Percentiles rank a stretch among this genome's conserved stretches.
phyloP scores from a whole-genome alignment of 2,888 invertebrate species.

The Drosophila paramelanica region DNA sequence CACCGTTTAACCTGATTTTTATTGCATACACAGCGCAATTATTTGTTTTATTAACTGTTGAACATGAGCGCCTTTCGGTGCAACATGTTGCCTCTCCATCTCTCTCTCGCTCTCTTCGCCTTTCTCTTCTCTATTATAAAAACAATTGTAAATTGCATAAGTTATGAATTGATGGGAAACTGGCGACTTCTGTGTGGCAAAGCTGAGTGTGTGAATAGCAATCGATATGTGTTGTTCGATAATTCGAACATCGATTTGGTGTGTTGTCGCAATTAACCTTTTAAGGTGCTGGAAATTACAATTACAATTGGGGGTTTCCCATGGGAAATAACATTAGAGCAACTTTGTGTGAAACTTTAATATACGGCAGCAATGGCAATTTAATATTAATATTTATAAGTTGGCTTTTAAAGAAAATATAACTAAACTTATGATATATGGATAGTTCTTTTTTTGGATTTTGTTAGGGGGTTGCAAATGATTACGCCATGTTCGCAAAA shows the following conservation, averaged over 20 bases:
- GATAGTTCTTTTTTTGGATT: too few relatives aligned
- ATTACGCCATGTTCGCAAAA: too few relatives aligned
- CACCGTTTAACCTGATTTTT: conserved; percentile 79
- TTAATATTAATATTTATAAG: too few relatives aligned
- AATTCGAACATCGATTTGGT: conserved; percentile 25
- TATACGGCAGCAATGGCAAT: too few relatives aligned
- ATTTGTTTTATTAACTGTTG: conserved; percentile 81
- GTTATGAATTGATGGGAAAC: conserved; percentile 73
- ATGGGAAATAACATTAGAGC: conserved; percentile 20
- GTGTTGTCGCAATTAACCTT: conserved; percentile 50
- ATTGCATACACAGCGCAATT: conserved; percentile 75
- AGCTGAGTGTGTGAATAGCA: conserved; percentile 9
- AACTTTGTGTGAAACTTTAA: background rate
- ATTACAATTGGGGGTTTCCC: conserved; percentile 7
- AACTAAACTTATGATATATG: too few relatives aligned
- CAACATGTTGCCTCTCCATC: conserved; percentile 45
- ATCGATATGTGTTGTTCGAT: conserved; percentile 14
- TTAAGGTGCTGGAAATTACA: conserved; percentile 42
- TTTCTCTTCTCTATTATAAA: background rate
- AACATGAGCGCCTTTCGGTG: conserved; percentile 63
- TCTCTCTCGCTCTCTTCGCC: background rate
- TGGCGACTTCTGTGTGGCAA: conserved; percentile 48
- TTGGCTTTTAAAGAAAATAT: too few relatives aligned
- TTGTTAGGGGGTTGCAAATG: too few relatives aligned
- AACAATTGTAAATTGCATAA: conserved; percentile 72